phyloP scores from a whole-genome alignment of 2,797 vertebrate genomes.

The Rhinatrema bivittatum region DNA sequence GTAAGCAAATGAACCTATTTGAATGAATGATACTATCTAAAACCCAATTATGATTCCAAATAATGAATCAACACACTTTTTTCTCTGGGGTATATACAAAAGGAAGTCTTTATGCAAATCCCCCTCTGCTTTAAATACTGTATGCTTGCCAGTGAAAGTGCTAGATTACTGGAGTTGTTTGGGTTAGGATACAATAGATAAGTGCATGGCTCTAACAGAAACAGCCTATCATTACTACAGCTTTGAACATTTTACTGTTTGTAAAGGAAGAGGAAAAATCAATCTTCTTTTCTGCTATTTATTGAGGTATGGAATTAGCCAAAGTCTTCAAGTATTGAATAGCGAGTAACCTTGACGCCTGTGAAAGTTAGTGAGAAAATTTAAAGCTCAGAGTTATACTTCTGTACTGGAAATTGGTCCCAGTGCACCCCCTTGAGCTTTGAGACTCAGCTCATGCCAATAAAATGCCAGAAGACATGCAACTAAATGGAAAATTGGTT shows the following conservation, averaged over 20 bases:
- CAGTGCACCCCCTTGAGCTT: conserved; percentile 14
- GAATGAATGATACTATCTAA: too few relatives aligned
- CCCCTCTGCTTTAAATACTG: too few relatives aligned
- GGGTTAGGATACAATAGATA: neutral
- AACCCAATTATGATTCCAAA: too few relatives aligned
- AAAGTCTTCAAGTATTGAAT: neutral
- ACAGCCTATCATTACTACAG: neutral
- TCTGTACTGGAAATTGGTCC: conserved; percentile 43
- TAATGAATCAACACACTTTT: too few relatives aligned
- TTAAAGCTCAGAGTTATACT: conserved; percentile 24
- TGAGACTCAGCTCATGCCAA: conserved; percentile 16
- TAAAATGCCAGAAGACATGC: conserved; percentile 39
- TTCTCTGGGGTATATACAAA: too few relatives aligned
- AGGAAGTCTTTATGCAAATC: too few relatives aligned
- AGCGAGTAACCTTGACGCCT: conserved; percentile 42
- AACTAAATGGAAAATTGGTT: conserved; percentile 45
- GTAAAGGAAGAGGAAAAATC: neutral
- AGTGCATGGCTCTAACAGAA: neutral
- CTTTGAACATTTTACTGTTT: neutral
- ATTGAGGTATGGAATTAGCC: conserved; percentile 25
- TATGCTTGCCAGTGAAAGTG: too few relatives aligned
- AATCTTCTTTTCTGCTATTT: conserved; percentile 1
- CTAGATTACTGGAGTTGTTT: neutral
- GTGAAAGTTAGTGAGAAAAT: conserved; percentile 33
- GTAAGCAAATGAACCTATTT: too few relatives aligned